phyloP scores from a whole-genome alignment of 2,113 vertebrate genomes.

The Pristiophorus japonicus region DNA sequence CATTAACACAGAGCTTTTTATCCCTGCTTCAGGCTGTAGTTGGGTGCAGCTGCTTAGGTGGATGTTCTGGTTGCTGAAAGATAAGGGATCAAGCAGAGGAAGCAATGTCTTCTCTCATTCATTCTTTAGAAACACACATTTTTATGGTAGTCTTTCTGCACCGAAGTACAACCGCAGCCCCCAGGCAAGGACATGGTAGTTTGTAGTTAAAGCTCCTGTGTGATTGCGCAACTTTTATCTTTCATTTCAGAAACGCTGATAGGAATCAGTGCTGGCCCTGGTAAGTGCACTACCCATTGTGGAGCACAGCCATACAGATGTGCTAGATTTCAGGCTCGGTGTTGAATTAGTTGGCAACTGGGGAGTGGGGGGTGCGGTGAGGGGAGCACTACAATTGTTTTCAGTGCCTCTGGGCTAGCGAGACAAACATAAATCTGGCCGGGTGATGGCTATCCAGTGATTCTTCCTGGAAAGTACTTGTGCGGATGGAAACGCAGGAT shows the following conservation, averaged over 20 bases:
- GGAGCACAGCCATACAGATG: not conserved
- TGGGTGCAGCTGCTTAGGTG: not conserved
- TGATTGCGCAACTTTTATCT: not conserved
- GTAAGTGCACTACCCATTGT: not conserved
- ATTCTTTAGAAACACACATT: not conserved
- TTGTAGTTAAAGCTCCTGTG: not conserved
- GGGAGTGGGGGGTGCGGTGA: too few relatives aligned
- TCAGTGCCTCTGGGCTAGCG: not conserved
- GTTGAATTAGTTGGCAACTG: not conserved
- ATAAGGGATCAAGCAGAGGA: not conserved
- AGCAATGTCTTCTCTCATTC: not conserved
- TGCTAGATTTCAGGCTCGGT: not conserved
- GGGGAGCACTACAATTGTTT: not conserved
- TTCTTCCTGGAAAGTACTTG: not conserved
- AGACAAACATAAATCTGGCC: not conserved
- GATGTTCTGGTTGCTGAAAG: not conserved
- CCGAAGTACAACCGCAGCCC: not conserved
- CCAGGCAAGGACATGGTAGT: not conserved
- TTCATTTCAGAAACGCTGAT: not conserved
- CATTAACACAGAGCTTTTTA: not conserved
- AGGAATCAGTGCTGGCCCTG: not conserved
- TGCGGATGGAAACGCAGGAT: not conserved
- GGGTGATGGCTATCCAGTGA: not conserved
- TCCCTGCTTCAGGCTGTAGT: not conserved
- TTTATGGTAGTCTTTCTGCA: not conserved